Base-by-base conservation (phyloP, 2,797 vertebrate species). In the Cossypha niveicapilla region DNA sequence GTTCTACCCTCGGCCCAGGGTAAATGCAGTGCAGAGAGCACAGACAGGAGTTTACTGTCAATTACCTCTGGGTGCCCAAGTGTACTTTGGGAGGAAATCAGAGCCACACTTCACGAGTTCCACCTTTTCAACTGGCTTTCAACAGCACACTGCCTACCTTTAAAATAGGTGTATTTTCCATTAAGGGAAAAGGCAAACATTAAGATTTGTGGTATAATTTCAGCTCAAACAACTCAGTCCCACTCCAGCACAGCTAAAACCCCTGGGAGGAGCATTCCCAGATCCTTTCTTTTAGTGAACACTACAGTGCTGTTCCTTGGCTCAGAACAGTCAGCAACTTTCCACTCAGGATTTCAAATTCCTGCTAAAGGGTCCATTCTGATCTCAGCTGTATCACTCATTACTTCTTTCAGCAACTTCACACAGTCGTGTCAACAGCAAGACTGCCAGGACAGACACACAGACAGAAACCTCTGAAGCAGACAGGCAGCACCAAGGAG, bases 381-480 rank as follows among this genome's bases (percentile, higher is more conserved):
- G 41, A 85, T 15, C 82, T 65, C 61, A 32, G 0, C 3, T 80
- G 28, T 18, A 18, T 24, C 62, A 18, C 18, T 65, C 39, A 1
- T 50, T 4, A 12, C 63, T 90, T 50, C 74, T 65, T 67, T 34
- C 86, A 95, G 72, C 78, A 68, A 50, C 71, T 91, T 35, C 87
- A 50, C 81, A 39, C 28, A 28, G 58, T 56, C 58, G 85, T 88
- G 82, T 34, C 94, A 91, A 37, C 53, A 71, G 57, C 85, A 58
- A 51, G 68, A 62, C 3, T 89, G 91, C 86, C 77, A 84, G 73
- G 51, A 91, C 47, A 63, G 56, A 84, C 35, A 90, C 92, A 87
- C 67, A 92, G 62, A 61, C 2, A 67, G 94, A 88, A 91, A 83
- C 90, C 93, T 94, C 84, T 88, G 93, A 91, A 81, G 94, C 85